phyloP scores from a whole-genome alignment of 30 jellyfish, hydroid and myxozoan genomes.

The Turritopsis dohrnii region DNA sequence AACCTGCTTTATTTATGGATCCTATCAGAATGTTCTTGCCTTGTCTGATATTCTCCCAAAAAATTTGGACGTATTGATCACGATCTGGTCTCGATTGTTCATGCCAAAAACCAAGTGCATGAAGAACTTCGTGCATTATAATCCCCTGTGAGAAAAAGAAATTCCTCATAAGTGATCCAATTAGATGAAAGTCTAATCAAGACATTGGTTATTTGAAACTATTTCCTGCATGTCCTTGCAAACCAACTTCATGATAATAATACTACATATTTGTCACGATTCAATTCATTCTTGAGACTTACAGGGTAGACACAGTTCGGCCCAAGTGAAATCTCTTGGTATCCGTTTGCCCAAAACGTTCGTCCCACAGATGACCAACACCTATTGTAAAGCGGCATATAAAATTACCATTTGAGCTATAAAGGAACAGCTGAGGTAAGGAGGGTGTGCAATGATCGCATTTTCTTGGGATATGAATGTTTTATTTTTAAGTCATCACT shows the following conservation, averaged over 20 bases:
- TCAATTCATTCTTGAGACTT: not conserved
- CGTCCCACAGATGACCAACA: constrained; percentile 88
- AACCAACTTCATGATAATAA: too few relatives aligned
- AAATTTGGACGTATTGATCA: constrained; percentile 36
- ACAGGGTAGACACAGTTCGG: constrained; percentile 43
- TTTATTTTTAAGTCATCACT: too few relatives aligned
- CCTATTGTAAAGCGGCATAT: constrained; percentile 1
- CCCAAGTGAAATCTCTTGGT: constrained; percentile 66
- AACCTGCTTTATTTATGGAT: too few relatives aligned
- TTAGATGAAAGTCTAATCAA: not conserved
- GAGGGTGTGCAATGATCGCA: too few relatives aligned
- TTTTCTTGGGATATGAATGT: too few relatives aligned
- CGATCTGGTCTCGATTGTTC: constrained; percentile 55
- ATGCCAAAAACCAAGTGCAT: constrained; percentile 45
- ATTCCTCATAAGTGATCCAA: not conserved
- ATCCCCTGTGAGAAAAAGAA: constrained; percentile 24
- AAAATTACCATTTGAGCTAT: not conserved
- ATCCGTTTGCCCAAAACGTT: constrained; percentile 41
- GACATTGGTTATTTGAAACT: not conserved
- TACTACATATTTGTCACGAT: too few relatives aligned
- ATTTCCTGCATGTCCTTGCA: not conserved
- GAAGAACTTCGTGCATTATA: constrained; percentile 46
- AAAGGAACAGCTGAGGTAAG: too few relatives aligned
- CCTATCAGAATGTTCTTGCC: constrained; percentile 11
- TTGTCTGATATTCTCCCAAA: constrained; percentile 42